Conservation (phyloP, 2,113 vertebrate genomes). For the Aegithalos caudatus region DNA sequence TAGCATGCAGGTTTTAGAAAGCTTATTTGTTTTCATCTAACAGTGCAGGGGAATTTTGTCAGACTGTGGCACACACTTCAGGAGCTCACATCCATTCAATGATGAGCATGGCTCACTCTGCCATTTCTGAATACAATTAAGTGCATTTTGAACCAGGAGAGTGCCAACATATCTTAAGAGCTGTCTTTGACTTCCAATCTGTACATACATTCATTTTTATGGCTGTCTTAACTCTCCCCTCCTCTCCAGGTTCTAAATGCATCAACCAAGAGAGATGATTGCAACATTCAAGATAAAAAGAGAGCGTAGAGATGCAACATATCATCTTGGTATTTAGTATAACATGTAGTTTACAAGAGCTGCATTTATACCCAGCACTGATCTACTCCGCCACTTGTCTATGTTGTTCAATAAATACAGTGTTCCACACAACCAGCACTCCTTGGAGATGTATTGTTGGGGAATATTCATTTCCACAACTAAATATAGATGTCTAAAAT, state of each 20-base stretch:
- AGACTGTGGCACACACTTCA: neutral
- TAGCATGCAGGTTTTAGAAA: neutral
- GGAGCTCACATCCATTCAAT: neutral
- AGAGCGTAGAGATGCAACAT: neutral
- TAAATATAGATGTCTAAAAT: neutral
- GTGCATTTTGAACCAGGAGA: neutral
- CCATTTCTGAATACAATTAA: neutral
- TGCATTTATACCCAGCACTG: neutral
- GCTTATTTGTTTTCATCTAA: neutral
- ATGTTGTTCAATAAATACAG: neutral
- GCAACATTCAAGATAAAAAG: neutral
- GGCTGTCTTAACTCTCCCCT: neutral
- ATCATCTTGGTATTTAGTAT: neutral
- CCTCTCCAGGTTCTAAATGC: neutral
- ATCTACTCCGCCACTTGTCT: neutral
- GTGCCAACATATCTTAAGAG: neutral
- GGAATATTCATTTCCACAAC: neutral
- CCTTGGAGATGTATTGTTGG: neutral
- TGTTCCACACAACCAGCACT: neutral
- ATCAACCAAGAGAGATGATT: neutral
- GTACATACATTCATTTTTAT: neutral
- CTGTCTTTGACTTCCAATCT: neutral
- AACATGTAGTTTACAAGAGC: slow-evolving; percentile 1
- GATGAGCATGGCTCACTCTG: neutral
- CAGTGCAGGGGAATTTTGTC: neutral